Conservation (phyloP, 2,888 invertebrate species). For the Carterocephalus palaemon region DNA sequence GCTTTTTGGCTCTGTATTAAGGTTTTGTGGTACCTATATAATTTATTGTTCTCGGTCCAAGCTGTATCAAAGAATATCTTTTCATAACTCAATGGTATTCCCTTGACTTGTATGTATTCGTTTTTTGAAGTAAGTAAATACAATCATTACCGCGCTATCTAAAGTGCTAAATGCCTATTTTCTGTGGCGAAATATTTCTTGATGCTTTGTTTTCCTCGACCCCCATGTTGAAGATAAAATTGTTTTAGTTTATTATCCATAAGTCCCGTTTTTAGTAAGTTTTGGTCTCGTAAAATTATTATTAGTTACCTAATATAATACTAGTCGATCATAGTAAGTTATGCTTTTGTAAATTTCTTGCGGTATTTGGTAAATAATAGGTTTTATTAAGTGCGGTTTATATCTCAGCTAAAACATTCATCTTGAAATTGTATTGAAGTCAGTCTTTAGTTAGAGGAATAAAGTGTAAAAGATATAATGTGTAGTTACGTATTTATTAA, state of each 20-base stretch:
- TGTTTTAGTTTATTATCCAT: background rate
- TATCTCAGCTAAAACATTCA: conserved; percentile 7
- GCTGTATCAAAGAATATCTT: too few relatives aligned
- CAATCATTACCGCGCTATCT: too few relatives aligned
- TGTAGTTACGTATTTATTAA: conserved; percentile 11
- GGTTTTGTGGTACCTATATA: too few relatives aligned
- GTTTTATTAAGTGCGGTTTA: conserved; percentile 18
- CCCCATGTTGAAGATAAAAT: background rate
- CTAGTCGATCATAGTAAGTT: conserved; percentile 63
- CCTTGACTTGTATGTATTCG: too few relatives aligned
- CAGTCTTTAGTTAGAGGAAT: conserved; percentile 4
- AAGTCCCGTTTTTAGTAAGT: conserved; percentile 30
- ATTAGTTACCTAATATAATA: conserved; percentile 61
- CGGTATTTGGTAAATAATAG: conserved; percentile 32
- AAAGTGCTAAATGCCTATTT: too few relatives aligned
- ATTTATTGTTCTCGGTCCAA: conserved; percentile 2
- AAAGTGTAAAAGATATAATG: conserved; percentile 14
- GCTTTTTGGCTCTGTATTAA: too few relatives aligned
- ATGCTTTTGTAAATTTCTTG: conserved; percentile 63
- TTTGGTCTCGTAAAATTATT: conserved; percentile 42
- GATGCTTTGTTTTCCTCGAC: too few relatives aligned
- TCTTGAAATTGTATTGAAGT: conserved; percentile 6
- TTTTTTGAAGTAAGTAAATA: too few relatives aligned
- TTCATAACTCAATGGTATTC: conserved; percentile 3
- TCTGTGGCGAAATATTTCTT: too few relatives aligned